Base-by-base conservation (phyloP, 2,888 invertebrate genomes). In the Tyria jacobaeae region DNA sequence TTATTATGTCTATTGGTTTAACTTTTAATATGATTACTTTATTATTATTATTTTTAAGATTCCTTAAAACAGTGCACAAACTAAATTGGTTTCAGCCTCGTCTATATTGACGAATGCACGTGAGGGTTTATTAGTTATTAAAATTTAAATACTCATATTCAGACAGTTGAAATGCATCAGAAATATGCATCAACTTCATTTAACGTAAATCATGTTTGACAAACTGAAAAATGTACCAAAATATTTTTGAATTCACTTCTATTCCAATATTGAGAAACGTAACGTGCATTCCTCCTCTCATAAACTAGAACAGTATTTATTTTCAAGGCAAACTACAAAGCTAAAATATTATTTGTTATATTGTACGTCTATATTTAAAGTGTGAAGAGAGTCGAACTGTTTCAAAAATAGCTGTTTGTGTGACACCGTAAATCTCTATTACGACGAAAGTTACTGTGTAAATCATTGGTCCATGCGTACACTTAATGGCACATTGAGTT, bases 331-430 rank as follows among this genome's bases (percentile, higher is more conserved):
- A 82, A 79, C 86, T 79, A 73, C 82, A 80, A 78, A 83, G 82
- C 84, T 85, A 80, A 86, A 87, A 86, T 86, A 87, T 88, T 84
- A 88, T 88, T 87, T 85, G 86, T 89, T 87, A 87, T 89, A 89
- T 89, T 91, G 88, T 86, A 80, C 81, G 81, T 86, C 90, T 92
- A 92, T 91, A 90, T 88, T 90, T 92, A 91, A 89, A 89, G 85
- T 86, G 90, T 83, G 89, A 88, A 89, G 89, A 88, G 89, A 90
- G 87, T 85, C 84, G 87, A 87, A 88, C 87, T 70, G 84, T 76
- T 88, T 88, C 87, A 87, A 91, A 92, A 92, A 91, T 92, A 92
- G 84, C 77, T 74, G 82, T 86, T 86, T 81, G 84, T 84, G 87
- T 87, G 91, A 89, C 92, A 89, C 87, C 85, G 89, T 92, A 92